phyloP scores from a whole-genome alignment of 2,113 vertebrate species.

The Lontra canadensis region DNA sequence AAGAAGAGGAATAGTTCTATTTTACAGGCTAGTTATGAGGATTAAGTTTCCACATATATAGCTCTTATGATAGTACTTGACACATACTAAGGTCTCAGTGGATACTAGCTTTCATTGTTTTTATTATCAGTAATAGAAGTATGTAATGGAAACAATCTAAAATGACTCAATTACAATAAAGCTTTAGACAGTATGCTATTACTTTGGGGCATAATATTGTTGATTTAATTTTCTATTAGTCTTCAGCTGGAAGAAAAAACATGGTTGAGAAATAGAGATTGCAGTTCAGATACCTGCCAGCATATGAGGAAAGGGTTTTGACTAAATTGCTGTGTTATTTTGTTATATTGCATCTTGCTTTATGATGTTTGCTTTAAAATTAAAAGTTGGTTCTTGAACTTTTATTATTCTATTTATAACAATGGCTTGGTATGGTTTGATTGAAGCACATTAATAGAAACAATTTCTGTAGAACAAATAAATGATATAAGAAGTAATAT shows the following conservation, averaged over 20 bases:
- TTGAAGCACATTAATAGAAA: neutral
- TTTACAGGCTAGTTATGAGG: neutral
- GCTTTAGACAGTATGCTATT: neutral
- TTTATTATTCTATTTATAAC: neutral
- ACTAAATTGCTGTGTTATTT: neutral
- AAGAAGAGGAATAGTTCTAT: neutral
- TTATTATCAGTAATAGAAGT: neutral
- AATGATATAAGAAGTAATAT: neutral
- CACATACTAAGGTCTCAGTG: neutral
- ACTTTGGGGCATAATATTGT: neutral
- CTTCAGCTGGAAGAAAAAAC: neutral
- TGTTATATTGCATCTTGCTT: neutral
- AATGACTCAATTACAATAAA: neutral
- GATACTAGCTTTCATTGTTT: neutral
- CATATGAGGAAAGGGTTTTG: accelerated
- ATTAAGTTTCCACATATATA: neutral
- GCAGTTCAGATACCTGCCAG: neutral
- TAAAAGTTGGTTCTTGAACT: neutral
- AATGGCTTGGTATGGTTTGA: neutral
- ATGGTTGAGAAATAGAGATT: neutral
- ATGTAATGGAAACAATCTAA: neutral
- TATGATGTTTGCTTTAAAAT: neutral
- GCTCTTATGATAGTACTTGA: neutral
- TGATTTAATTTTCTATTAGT: neutral
- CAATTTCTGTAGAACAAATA: neutral